Evolutionary conservation across 2,888 invertebrate genomes (phyloP).

Genomic region (Sisyra nigra): DNA sequence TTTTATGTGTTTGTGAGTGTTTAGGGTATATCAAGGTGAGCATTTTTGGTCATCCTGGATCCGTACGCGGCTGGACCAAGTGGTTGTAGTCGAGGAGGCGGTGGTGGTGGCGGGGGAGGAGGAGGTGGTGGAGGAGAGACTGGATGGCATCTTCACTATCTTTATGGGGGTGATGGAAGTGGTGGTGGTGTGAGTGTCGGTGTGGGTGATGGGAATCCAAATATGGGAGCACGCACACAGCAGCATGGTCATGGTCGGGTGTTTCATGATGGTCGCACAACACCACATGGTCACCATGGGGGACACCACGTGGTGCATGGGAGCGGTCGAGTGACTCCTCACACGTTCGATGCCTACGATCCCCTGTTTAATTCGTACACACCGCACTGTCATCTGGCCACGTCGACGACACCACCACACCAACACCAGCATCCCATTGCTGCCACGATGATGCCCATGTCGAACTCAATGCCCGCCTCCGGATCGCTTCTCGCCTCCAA

Average conservation of each 20-base stretch:
- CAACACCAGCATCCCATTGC: background rate
- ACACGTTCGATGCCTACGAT: slow-evolving; percentile 3
- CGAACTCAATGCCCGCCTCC: slow-evolving; percentile 6
- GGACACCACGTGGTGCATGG: slow-evolving; percentile 22
- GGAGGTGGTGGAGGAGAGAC: slow-evolving; percentile 4
- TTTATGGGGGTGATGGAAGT: slow-evolving; percentile 7
- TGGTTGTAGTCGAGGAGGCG: slow-evolving; percentile 14
- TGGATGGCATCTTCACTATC: too few species aligned
- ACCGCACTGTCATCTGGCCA: background rate
- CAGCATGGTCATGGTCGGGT: slow-evolving; percentile 16
- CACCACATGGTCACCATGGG: slow-evolving; percentile 24
- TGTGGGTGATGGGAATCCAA: slow-evolving; percentile 8
- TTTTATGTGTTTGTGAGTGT: too few species aligned
- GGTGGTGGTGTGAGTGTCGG: slow-evolving; percentile 1
- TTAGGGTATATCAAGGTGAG: too few species aligned
- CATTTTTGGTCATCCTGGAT: slow-evolving; percentile 25
- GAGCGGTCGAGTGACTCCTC: slow-evolving; percentile 3
- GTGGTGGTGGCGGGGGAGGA: slow-evolving; percentile 3
- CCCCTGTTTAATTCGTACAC: background rate
- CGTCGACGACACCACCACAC: background rate
- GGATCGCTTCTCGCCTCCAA: slow-evolving; percentile 15
- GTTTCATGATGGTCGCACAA: slow-evolving; percentile 24
- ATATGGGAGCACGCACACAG: background rate
- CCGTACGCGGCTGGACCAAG: slow-evolving; percentile 31
- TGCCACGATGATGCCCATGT: background rate